Evolutionary conservation across 2,797 vertebrate species (phyloP).

Genomic region (Ataeniobius toweri): DNA sequence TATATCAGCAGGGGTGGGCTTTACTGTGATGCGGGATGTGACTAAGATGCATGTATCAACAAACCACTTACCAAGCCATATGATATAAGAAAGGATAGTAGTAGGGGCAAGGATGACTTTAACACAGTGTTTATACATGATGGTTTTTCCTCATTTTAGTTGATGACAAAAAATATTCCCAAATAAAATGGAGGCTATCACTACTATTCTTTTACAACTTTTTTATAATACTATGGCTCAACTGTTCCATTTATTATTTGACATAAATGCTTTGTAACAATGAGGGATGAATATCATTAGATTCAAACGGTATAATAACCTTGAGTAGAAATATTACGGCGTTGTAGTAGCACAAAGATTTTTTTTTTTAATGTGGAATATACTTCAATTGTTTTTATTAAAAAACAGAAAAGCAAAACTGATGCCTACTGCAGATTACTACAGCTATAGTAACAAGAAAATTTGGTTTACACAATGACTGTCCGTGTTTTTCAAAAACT

Average conservation of each 20-base stretch:
- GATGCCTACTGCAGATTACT: no score
- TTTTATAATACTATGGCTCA: background rate
- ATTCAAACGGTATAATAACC: background rate
- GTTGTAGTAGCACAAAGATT: no score
- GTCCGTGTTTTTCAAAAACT: background rate
- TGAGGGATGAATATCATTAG: background rate
- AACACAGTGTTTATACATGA: background rate
- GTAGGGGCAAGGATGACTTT: conserved; percentile 9
- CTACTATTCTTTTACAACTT: background rate
- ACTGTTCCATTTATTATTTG: background rate
- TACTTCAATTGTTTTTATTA: no score
- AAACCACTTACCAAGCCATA: background rate
- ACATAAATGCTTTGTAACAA: background rate
- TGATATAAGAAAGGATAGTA: conserved; percentile 14
- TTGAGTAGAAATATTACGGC: background rate
- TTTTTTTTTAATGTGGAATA: no score
- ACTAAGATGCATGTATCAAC: conserved; percentile 23
- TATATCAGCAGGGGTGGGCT: conserved; percentile 34
- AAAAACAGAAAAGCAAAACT: no score
- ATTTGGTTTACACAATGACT: no score
- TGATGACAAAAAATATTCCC: background rate
- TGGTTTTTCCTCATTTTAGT: background rate
- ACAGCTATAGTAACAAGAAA: no score
- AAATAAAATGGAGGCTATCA: background rate
- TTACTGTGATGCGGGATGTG: conserved; percentile 18